These are phyloP conservation scores for Centroberyx gerrardi DNA, from an alignment of 2,797 vertebrate genomes.

Conservation along the genomic window DNA sequence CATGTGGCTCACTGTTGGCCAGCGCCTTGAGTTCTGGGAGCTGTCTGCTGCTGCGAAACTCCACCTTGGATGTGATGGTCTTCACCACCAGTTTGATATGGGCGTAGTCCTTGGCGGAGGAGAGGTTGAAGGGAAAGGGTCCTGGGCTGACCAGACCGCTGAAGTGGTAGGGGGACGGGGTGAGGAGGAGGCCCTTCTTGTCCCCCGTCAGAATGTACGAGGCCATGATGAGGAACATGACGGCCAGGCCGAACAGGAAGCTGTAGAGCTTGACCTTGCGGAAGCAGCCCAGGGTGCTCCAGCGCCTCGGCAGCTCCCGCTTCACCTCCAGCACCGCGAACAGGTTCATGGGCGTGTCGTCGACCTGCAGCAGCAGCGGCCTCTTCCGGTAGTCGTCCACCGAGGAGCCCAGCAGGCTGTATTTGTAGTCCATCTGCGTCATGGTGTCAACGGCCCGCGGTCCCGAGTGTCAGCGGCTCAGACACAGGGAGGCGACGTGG, in stretches of 20 bases:
- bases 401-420: conserved; percentile 77
- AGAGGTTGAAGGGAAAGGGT: conserved; percentile 86
- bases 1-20: conserved; percentile 90
- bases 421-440: conserved; percentile 83
- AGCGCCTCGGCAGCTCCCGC: conserved; percentile 83
- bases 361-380: conserved; percentile 81
- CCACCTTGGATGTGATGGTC: conserved; percentile 88
- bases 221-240: conserved; percentile 92
- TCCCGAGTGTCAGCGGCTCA: conserved; percentile 55
- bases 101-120: conserved; percentile 87
- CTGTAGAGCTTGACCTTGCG: conserved; percentile 89
- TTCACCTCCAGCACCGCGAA: conserved; percentile 90
- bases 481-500: conserved; percentile 33
- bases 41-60: conserved; percentile 84
- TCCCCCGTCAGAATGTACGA: conserved; percentile 93
- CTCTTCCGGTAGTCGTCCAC: conserved; percentile 79
- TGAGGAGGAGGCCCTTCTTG: conserved; percentile 88
- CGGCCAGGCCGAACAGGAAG: conserved; percentile 88
- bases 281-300: conserved; percentile 77
- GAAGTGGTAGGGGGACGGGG: conserved; percentile 89
- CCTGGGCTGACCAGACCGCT: conserved; percentile 86
- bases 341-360: conserved; percentile 89
- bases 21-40: conserved; percentile 88
- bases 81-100: conserved; percentile 89
- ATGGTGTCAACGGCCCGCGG: conserved; percentile 54